phyloP scores from a whole-genome alignment of 2,113 vertebrate species.

The Sturnus vulgaris region DNA sequence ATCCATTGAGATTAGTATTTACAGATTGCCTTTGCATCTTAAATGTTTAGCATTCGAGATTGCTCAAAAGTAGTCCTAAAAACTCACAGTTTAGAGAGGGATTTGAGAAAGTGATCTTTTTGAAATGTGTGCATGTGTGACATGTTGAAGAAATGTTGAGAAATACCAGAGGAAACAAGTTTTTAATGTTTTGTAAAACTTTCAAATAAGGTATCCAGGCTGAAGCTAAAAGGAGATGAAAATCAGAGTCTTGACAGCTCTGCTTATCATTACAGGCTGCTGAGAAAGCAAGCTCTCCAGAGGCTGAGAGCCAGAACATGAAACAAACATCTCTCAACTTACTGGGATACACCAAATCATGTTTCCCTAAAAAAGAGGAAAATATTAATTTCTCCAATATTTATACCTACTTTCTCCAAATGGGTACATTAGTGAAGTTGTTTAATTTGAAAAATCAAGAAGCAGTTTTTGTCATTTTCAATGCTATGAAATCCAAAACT shows the following conservation, averaged over 20 bases:
- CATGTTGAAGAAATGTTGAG: background rate
- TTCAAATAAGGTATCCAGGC: background rate
- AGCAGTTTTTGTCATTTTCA: background rate
- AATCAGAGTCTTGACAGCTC: background rate
- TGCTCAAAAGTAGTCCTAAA: background rate
- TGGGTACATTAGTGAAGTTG: background rate
- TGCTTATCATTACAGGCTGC: background rate
- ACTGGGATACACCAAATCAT: background rate
- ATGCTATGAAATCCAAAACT: background rate
- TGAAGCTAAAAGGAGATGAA: background rate
- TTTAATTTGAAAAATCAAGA: background rate
- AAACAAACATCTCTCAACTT: background rate
- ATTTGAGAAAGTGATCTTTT: background rate
- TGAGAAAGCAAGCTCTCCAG: background rate
- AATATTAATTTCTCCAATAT: background rate
- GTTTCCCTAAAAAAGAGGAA: background rate
- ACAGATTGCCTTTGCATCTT: background rate
- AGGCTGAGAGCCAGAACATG: background rate
- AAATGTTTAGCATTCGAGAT: background rate
- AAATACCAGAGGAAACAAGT: background rate
- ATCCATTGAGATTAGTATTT: background rate
- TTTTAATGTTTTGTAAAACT: constrained; percentile 6
- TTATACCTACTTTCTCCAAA: background rate
- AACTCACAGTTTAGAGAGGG: background rate
- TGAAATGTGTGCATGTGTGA: background rate